Evolutionary conservation across 2,797 vertebrate species (phyloP).

Genomic region (Mergus octosetaceus): DNA sequence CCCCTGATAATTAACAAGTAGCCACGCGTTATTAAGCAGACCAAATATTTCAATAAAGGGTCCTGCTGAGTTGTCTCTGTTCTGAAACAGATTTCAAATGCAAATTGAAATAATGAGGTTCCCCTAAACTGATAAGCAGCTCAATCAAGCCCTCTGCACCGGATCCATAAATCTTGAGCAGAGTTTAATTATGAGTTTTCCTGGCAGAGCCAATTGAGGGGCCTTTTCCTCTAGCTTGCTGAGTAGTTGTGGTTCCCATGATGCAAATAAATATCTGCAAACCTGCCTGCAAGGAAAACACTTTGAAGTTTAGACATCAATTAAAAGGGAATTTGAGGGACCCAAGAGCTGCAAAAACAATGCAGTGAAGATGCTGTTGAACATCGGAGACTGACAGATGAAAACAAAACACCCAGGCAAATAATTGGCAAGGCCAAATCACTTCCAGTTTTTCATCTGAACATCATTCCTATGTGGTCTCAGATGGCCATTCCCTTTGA

Average conservation of each 20-base stretch:
- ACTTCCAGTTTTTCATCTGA: background rate
- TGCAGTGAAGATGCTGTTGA: fast-evolving
- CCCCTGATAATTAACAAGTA: slow-evolving; percentile 79
- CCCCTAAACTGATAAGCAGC: slow-evolving; percentile 41
- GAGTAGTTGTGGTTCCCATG: slow-evolving; percentile 28
- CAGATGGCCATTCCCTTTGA: background rate
- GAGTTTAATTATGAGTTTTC: slow-evolving; percentile 32
- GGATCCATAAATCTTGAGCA: background rate
- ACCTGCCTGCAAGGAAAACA: slow-evolving; percentile 25
- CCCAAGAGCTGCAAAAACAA: background rate
- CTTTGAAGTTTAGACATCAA: background rate
- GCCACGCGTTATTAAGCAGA: slow-evolving; percentile 74
- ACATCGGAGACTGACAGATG: background rate
- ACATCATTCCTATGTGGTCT: background rate
- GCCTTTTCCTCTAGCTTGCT: background rate
- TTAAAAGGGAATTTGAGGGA: background rate
- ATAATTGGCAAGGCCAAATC: slow-evolving; percentile 26
- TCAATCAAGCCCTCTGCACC: slow-evolving; percentile 3
- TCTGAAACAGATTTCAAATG: slow-evolving; percentile 48
- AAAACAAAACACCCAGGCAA: background rate
- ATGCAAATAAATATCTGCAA: slow-evolving; percentile 1
- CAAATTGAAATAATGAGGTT: slow-evolving; percentile 75
- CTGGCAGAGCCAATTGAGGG: background rate
- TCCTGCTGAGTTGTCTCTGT: slow-evolving; percentile 57
- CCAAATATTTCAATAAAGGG: slow-evolving; percentile 65